Percentiles rank a stretch among this genome's conserved stretches.
phyloP scores from a whole-genome alignment of 30 jellyfish, hydroid and myxozoan genomes.

The Hydractinia symbiolongicarpus region DNA sequence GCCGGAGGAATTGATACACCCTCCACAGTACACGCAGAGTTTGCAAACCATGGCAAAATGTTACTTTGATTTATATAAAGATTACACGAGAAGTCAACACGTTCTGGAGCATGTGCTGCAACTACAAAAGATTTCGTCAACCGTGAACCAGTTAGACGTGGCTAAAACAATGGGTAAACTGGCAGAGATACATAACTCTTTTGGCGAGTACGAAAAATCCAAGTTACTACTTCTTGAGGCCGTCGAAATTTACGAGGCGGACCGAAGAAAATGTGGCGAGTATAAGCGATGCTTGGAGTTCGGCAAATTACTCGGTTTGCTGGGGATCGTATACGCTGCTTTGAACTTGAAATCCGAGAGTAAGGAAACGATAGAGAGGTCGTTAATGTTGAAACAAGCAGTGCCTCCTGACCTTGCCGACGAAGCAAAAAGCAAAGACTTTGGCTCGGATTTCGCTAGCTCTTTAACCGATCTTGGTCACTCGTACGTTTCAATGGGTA shows the following conservation, averaged over 20 bases:
- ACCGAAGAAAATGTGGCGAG: slow-evolving; percentile 84
- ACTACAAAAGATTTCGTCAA: slow-evolving; percentile 28
- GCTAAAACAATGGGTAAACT: slow-evolving; percentile 60
- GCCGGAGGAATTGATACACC: slow-evolving; percentile 40
- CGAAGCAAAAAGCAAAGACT: slow-evolving; percentile 73
- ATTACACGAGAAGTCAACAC: slow-evolving; percentile 41
- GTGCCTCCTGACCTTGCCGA: slow-evolving; percentile 94
- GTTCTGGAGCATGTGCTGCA: slow-evolving; percentile 40
- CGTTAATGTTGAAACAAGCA: slow-evolving; percentile 88
- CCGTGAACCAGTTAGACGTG: slow-evolving; percentile 34
- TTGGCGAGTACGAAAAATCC: slow-evolving; percentile 51
- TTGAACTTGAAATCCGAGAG: slow-evolving; percentile 63
- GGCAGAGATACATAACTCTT: slow-evolving; percentile 52
- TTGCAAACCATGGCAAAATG: slow-evolving; percentile 44
- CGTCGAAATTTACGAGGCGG: slow-evolving; percentile 69
- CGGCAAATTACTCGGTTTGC: slow-evolving; percentile 71
- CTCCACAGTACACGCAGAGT: slow-evolving; percentile 34
- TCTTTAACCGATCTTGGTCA: slow-evolving; percentile 91
- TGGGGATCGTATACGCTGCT: slow-evolving; percentile 74
- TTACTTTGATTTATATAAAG: slow-evolving; percentile 39
- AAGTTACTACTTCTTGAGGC: slow-evolving; percentile 55
- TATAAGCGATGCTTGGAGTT: slow-evolving; percentile 75
- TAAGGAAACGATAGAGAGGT: slow-evolving; percentile 86
- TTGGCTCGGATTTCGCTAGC: slow-evolving; percentile 96
- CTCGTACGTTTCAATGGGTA: slow-evolving; percentile 84